Evolutionary conservation across 2,888 invertebrate genomes (phyloP), one percentile per base, ranked within the genome.

Genomic region (Calameuta pallipes): DNA sequence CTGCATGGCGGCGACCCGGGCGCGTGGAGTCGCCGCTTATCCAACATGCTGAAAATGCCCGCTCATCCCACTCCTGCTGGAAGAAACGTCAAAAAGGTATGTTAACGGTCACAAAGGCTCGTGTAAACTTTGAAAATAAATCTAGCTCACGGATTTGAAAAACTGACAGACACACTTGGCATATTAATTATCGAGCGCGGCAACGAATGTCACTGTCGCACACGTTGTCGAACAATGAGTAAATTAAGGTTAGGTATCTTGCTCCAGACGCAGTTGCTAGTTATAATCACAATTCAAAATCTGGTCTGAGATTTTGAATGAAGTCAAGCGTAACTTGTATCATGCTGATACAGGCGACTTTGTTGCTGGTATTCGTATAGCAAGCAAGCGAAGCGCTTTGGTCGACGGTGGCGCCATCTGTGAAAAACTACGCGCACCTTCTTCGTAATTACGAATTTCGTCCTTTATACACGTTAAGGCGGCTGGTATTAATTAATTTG

Each of bases 1-100:
- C 86, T 87, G 84, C 86, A 87, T 85, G 88, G 87, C 84, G 87
- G 85, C 83, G 87, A 87, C 85, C 87, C 88, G 84, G 85, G 85
- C 83, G 86, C 85, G 85, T 87, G 84, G 77, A 89, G 86, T 84
- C 88, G 87, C 85, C 88, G 87, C 86, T 89, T 89, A 84, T 89
- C 89, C 86, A 88, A 84, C 89, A 89, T 89, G 83, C 86, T 89
- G 84, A 81, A 81, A 81, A 82, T 81, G 81, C 71, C 71, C 71
- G 31, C 71, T 71, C 71, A 71, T 71, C 71, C 71, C 71, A 71
- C 71, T 71, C 71, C 71, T 71, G 71, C 71, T 71, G 31, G 1
- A 71, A 71, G 31, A 33, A 33, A 71, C 23, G 9, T 15, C 15
- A 15, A 15, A 15, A 1, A 15, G 15, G 15, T 4, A 41, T 41